These are phyloP conservation scores for Prunella himalayana DNA, from an alignment of 2,113 vertebrate species.

Conservation along the genomic window DNA sequence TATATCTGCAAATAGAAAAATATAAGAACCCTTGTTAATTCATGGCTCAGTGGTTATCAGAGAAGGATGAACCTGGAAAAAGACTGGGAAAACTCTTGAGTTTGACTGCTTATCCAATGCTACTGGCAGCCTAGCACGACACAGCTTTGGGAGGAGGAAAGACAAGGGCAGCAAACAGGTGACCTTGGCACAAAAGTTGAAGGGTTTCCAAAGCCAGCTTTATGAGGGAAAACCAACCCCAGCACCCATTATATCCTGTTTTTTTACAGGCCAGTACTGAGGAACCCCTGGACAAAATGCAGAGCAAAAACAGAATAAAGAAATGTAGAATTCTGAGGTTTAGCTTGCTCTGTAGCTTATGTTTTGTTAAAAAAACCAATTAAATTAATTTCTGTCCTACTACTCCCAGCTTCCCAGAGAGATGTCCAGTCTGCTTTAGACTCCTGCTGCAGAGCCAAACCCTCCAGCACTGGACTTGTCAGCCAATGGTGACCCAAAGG, in stretches of 20 bases:
- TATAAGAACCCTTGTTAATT: slow-evolving; percentile 39
- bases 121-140: neutral
- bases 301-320: too few species aligned
- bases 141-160: rapidly evolving
- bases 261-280: too few species aligned
- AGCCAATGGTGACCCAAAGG: rapidly evolving
- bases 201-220: too few species aligned
- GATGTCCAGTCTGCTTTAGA: neutral
- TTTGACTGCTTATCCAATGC: neutral
- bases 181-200: neutral
- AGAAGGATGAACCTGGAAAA: neutral
- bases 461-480: rapidly evolving
- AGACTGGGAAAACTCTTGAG: neutral
- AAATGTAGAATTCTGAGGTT: neutral
- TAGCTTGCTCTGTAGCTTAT: neutral
- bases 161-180: neutral
- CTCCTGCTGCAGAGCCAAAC: neutral
- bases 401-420: neutral
- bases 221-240: too few species aligned
- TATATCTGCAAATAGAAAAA: slow-evolving; percentile 51
- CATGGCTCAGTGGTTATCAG: slow-evolving; percentile 66
- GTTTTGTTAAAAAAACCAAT: neutral
- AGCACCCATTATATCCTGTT: too few species aligned
- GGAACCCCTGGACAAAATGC: too few species aligned
- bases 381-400: neutral